Percentiles rank a stretch among this genome's conserved stretches.
These are phyloP conservation scores for Anarrhichthys ocellatus DNA, from an alignment of 2,113 vertebrate genomes.

Conservation along the genomic window DNA sequence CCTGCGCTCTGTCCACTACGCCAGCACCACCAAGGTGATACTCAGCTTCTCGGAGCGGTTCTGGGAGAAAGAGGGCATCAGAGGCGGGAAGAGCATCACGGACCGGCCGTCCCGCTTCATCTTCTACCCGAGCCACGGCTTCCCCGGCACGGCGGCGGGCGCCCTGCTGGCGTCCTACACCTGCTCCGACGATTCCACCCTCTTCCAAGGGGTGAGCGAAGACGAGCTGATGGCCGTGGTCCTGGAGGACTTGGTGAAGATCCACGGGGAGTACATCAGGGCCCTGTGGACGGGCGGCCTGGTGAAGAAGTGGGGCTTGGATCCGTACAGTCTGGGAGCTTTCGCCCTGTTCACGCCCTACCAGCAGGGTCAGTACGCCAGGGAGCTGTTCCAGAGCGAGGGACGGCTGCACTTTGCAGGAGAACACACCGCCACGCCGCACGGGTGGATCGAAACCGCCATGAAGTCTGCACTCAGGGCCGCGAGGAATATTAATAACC, in stretches of 20 bases:
- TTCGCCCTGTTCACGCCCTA: conserved; percentile 87
- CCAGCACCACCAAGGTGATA: conserved; percentile 82
- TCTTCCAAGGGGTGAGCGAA: conserved; percentile 80
- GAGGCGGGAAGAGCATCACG: conserved; percentile 83
- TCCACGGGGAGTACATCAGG: conserved; percentile 81
- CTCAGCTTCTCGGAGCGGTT: conserved; percentile 85
- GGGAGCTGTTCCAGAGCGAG: conserved; percentile 78
- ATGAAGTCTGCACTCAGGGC: conserved; percentile 87
- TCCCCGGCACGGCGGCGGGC: conserved; percentile 65
- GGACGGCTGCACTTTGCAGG: conserved; percentile 86
- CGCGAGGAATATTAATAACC: conserved; percentile 80
- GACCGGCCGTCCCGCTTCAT: conserved; percentile 86
- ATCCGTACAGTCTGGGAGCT: conserved; percentile 82
- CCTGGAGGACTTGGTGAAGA: conserved; percentile 82
- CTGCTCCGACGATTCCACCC: conserved; percentile 79
- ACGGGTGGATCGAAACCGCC: conserved; percentile 88
- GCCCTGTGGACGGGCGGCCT: conserved; percentile 69
- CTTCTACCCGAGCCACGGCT: conserved; percentile 88
- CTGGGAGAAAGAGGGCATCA: conserved; percentile 87
- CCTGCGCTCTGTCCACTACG: conserved; percentile 85
- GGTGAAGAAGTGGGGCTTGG: conserved; percentile 87
- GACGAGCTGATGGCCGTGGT: conserved; percentile 75
- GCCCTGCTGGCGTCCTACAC: conserved; percentile 89
- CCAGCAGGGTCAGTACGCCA: conserved; percentile 78
- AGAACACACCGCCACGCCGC: conserved; percentile 86